Evolutionary conservation across 1,140 invertebrate species (phyloP), one percentile per base, ranked within the genome.

Genomic region (Aleiodes sp.): DNA sequence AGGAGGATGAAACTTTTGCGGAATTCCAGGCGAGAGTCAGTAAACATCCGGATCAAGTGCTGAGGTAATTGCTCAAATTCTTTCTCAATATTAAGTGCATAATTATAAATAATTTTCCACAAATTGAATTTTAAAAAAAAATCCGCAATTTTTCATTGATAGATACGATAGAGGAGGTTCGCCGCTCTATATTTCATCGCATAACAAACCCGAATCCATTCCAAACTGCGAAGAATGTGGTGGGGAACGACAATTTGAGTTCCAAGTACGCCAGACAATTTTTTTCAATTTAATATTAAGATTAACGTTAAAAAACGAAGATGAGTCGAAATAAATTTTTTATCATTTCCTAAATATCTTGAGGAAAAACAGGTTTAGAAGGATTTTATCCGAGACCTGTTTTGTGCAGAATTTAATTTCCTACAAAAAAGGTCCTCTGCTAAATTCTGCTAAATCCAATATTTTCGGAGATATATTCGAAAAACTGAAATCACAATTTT

Each of bases 201-300:
- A 87, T 31, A 73, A 81, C 60, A 82, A 84, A 57, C 82, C 87
- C 28, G 62, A 75, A 41, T 80, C 90, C 29, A 87, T 96, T 77
- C 94, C 96, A 21, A 86, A 88, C 21, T 99, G 96, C 84, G 82
- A 88, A 59, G 80, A 89, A 67, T 99, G 97, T 86, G 88, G 89
- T 66, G 86, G 87, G 14, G 84, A 88, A 69, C 90, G 96, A 72
- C 88, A 92, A 73, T 98, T 97, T 89, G 97, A 99, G 87, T 97
- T 97, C 88, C 94, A 97, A 87, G 92, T 95, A 82, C 72, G 61
- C 74, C n/a, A n/a, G n/a, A n/a, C n/a, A n/a, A n/a, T n/a, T n/a
- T n/a, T n/a, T n/a, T n/a, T n/a, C n/a, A n/a, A n/a, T n/a, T n/a
- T n/a, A n/a, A n/a, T n/a, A n/a, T n/a, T n/a, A n/a, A n/a, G n/a